phyloP scores from a whole-genome alignment of 2,113 vertebrate species.

The Tragelaphus imberbis region DNA sequence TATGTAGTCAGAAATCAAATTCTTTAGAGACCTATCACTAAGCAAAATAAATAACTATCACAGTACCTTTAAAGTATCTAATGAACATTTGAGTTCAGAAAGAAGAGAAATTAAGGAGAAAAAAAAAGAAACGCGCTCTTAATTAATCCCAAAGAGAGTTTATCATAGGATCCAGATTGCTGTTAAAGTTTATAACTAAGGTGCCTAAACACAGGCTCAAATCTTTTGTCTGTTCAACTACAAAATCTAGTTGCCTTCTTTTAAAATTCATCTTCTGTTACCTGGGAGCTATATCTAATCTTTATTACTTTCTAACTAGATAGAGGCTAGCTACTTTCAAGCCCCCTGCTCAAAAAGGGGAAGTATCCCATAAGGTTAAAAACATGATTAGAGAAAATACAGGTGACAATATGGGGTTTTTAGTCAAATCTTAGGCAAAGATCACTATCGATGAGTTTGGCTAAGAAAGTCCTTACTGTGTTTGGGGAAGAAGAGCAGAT shows the following conservation, averaged over 20 bases:
- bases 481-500: not conserved
- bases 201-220: constrained; percentile 15
- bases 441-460: not conserved
- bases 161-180: not conserved
- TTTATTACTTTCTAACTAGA: not conserved
- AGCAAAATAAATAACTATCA: not conserved
- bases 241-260: constrained; percentile 1
- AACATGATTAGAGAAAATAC: not conserved
- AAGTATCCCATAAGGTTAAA: not conserved
- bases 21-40: not conserved
- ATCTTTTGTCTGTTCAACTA: not conserved
- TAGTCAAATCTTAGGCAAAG: not conserved
- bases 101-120: not conserved
- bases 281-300: not conserved
- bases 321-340: not conserved
- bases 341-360: not conserved
- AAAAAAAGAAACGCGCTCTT: not conserved
- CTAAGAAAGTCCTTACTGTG: not conserved
- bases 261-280: not conserved
- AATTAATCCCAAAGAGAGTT: constrained; percentile 42
- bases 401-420: not conserved
- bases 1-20: constrained; percentile 19
- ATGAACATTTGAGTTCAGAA: constrained; percentile 15
- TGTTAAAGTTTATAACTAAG: constrained; percentile 25
- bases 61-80: not conserved